Conservation (phyloP, 2,797 vertebrate species). For the Peromyscus attwateri region DNA sequence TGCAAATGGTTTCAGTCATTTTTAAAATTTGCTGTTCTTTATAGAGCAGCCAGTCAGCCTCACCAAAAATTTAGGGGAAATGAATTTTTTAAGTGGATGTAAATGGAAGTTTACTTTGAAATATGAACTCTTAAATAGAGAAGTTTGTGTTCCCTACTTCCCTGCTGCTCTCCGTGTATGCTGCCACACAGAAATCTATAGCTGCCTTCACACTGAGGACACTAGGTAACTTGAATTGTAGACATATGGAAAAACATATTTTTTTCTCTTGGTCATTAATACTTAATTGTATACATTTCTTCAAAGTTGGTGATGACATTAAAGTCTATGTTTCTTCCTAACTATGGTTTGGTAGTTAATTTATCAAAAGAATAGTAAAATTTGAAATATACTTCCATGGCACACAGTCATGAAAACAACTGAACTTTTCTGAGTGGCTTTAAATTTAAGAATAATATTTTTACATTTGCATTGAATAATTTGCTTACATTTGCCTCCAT, state of each 20-base stretch:
- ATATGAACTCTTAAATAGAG: slow-evolving; percentile 63
- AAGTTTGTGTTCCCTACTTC: slow-evolving; percentile 29
- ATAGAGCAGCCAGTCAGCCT: slow-evolving; percentile 59
- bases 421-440: slow-evolving; percentile 64
- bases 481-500: slow-evolving; percentile 61
- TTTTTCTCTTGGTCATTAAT: slow-evolving; percentile 55
- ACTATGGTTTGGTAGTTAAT: slow-evolving; percentile 75
- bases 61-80: slow-evolving; percentile 69
- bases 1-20: slow-evolving; percentile 65
- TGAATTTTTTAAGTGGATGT: slow-evolving; percentile 69
- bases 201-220: slow-evolving; percentile 75
- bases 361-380: slow-evolving; percentile 75
- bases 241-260: neutral
- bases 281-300: slow-evolving; percentile 72
- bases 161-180: neutral
- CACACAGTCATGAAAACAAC: slow-evolving; percentile 33
- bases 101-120: slow-evolving; percentile 73
- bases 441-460: slow-evolving; percentile 72
- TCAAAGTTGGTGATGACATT: slow-evolving; percentile 62
- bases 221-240: neutral
- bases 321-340: slow-evolving; percentile 74
- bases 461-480: slow-evolving; percentile 66
- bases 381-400: slow-evolving; percentile 68
- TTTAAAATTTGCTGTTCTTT: slow-evolving; percentile 61
- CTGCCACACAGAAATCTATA: neutral